These are phyloP conservation scores for Echeneis naucrates DNA, from an alignment of 2,797 vertebrate species.

Conservation along the genomic window DNA sequence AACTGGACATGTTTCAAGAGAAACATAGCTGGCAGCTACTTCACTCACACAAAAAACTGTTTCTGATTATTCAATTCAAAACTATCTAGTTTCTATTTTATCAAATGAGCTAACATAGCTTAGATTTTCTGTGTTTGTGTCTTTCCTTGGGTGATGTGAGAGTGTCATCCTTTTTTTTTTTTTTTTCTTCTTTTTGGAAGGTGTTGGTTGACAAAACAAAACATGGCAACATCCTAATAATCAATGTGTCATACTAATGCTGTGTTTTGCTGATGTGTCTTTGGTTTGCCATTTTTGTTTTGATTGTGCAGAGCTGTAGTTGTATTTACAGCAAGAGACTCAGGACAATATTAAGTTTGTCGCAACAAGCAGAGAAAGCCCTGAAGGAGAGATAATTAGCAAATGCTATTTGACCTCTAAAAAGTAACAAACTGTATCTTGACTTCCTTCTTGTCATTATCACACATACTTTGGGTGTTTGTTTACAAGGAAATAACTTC, in stretches of 20 bases:
- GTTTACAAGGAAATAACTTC: slow-evolving; percentile 54
- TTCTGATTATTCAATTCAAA: slow-evolving; percentile 16
- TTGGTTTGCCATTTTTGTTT: slow-evolving; percentile 9
- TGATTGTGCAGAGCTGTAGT: background rate
- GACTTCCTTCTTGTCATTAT: background rate
- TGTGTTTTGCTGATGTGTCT: slow-evolving; percentile 23
- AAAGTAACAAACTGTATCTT: slow-evolving; percentile 9
- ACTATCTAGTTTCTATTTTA: slow-evolving; percentile 7
- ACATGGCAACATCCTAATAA: slow-evolving; percentile 32
- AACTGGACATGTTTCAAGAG: slow-evolving; percentile 39
- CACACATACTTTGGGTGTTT: slow-evolving; percentile 25
- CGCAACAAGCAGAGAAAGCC: background rate
- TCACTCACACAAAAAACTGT: slow-evolving; percentile 1
- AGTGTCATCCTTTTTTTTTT: slow-evolving; percentile 37
- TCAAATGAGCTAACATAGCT: slow-evolving; percentile 23
- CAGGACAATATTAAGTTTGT: background rate
- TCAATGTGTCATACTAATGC: slow-evolving; percentile 32
- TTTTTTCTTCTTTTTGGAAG: slow-evolving; percentile 16
- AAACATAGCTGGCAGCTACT: slow-evolving; percentile 35
- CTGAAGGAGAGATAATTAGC: slow-evolving; percentile 3
- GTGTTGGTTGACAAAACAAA: slow-evolving; percentile 31
- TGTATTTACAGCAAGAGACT: background rate
- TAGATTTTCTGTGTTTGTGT: slow-evolving; percentile 40
- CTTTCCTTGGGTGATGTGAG: slow-evolving; percentile 37
- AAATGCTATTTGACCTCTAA: background rate